Conservation (phyloP, 1,140 invertebrate species). For the Andricus grossulariae region DNA sequence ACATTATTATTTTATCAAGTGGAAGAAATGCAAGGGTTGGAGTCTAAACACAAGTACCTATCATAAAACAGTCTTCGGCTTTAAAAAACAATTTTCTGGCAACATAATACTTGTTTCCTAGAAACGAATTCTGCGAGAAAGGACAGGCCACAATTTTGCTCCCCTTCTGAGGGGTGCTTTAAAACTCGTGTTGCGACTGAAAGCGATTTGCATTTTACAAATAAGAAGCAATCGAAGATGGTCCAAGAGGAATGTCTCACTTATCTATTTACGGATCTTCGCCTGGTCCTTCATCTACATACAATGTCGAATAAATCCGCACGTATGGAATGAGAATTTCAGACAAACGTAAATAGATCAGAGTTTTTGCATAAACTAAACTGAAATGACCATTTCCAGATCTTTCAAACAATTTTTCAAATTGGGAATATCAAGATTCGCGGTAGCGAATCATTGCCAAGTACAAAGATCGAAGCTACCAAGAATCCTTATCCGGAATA, state of each 20-base stretch:
- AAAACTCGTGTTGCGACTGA: conserved; percentile 17
- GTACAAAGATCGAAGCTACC: no score
- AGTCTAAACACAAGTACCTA: not conserved
- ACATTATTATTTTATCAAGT: no score
- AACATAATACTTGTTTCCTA: not conserved
- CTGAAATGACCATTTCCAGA: no score
- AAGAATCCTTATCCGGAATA: no score
- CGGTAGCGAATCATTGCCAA: no score
- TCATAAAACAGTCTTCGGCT: not conserved
- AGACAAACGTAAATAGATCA: conserved; percentile 33
- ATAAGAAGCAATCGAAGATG: conserved; percentile 38
- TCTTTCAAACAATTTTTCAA: no score
- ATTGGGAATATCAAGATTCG: no score
- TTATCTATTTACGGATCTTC: conserved; percentile 42
- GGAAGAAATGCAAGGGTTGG: no score
- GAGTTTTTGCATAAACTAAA: not conserved
- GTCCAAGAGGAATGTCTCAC: conserved; percentile 42
- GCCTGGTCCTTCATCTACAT: conserved; percentile 48
- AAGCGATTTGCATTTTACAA: conserved; percentile 21
- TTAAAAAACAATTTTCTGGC: not conserved
- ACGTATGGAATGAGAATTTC: conserved; percentile 27
- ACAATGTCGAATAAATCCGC: conserved; percentile 53
- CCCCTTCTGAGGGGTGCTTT: not conserved
- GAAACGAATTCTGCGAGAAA: not conserved
- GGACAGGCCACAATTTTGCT: conserved; percentile 1